Percentiles rank a stretch among this genome's conserved stretches.
These are phyloP conservation scores for Scopus umbretta DNA, from an alignment of 2,113 vertebrate genomes.

Conservation along the genomic window DNA sequence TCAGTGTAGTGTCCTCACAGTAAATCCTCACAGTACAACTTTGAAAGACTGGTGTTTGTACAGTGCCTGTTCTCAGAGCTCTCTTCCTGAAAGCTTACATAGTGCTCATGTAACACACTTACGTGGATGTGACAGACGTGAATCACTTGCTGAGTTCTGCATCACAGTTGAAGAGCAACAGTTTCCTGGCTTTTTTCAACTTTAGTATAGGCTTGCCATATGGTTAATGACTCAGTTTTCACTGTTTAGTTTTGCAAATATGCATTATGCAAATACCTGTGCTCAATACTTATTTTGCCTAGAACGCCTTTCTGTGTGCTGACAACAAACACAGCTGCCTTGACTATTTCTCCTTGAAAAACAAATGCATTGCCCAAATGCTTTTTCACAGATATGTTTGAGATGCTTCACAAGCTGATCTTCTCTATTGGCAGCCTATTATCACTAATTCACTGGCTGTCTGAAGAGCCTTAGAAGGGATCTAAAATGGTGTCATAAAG, in stretches of 20 bases:
- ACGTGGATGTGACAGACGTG: not conserved
- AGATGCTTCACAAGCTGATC: not conserved
- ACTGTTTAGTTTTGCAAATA: not conserved
- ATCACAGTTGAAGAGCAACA: not conserved
- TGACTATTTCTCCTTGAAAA: not conserved
- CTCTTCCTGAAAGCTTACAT: not conserved
- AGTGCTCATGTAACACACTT: not conserved
- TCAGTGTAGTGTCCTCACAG: not conserved
- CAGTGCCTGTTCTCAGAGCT: not conserved
- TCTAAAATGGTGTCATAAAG: not conserved
- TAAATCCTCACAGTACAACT: not conserved
- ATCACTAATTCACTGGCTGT: not conserved
- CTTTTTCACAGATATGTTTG: not conserved
- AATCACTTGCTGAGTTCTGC: not conserved
- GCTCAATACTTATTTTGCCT: not conserved
- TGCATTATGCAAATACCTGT: not conserved
- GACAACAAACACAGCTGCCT: not conserved
- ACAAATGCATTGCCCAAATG: not conserved
- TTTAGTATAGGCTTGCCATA: not conserved
- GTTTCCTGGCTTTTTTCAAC: not conserved
- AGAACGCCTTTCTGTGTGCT: not conserved
- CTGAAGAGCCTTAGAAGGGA: not conserved
- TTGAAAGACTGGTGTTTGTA: not conserved
- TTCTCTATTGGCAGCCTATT: not conserved
- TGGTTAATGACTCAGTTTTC: slow-evolving; percentile 22